Percentiles rank a stretch among this genome's conserved stretches.
These are phyloP conservation scores for Drosophila melanocephala DNA, from an alignment of 2,888 invertebrate genomes.

Conservation along the genomic window DNA sequence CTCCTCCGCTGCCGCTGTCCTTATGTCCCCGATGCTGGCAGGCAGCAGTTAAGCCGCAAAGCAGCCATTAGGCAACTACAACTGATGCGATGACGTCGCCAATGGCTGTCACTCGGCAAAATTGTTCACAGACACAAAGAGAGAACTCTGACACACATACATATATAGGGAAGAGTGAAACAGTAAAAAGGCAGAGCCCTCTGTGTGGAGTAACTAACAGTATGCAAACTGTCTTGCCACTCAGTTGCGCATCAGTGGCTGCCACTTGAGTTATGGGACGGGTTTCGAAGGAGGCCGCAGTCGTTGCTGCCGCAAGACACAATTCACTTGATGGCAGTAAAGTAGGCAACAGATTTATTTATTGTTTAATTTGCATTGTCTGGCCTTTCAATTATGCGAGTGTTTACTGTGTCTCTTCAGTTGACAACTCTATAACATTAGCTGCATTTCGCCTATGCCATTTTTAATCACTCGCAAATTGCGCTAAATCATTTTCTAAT, in stretches of 20 bases:
- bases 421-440: slow-evolving; percentile 19
- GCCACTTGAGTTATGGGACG: slow-evolving; percentile 70
- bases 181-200: slow-evolving; percentile 72
- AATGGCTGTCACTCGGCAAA: slow-evolving; percentile 66
- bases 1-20: neutral
- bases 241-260: slow-evolving; percentile 47
- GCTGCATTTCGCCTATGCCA: slow-evolving; percentile 10
- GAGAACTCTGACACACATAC: slow-evolving; percentile 8
- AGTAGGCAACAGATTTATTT: slow-evolving; percentile 30
- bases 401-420: neutral
- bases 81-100: slow-evolving; percentile 66
- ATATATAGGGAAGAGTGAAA: slow-evolving; percentile 23
- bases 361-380: slow-evolving; percentile 40
- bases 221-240: slow-evolving; percentile 70
- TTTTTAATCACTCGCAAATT: slow-evolving; percentile 70
- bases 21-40: neutral
- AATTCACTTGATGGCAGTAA: slow-evolving; percentile 13
- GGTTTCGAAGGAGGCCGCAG: slow-evolving; percentile 21
- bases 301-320: neutral
- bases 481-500: slow-evolving; percentile 74
- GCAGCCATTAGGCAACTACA: slow-evolving; percentile 74
- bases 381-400: slow-evolving; percentile 25
- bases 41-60: slow-evolving; percentile 73
- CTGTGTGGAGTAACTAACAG: slow-evolving; percentile 54
- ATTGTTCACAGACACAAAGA: slow-evolving; percentile 52